Conservation (phyloP, 1,140 invertebrate species). For the Cataglyphis hispanica region DNA sequence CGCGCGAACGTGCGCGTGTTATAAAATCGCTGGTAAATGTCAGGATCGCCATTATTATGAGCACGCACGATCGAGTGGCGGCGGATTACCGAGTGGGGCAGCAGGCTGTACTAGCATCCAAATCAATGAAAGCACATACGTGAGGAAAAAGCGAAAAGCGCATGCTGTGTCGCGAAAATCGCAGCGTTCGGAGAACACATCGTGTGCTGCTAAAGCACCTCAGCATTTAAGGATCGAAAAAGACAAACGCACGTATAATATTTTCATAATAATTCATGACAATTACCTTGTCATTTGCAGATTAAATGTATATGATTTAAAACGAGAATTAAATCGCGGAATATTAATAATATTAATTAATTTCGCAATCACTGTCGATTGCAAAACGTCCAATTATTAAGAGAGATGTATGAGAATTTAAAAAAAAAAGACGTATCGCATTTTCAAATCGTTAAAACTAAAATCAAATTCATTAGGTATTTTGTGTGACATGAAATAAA, state of each 20-base stretch:
- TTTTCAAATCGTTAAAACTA: background rate
- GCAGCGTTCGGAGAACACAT: background rate
- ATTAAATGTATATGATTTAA: background rate
- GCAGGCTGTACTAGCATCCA: slow-evolving; percentile 11
- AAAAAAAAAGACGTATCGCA: background rate
- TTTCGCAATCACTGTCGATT: background rate
- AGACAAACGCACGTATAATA: background rate
- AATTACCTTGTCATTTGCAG: background rate
- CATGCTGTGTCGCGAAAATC: background rate
- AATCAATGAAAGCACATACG: slow-evolving; percentile 26
- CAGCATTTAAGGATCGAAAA: background rate
- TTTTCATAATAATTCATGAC: background rate
- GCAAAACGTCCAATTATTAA: background rate
- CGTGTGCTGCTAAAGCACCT: background rate
- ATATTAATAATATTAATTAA: background rate
- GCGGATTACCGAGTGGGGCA: slow-evolving; percentile 21
- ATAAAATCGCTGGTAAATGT: slow-evolving; percentile 59
- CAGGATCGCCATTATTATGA: slow-evolving; percentile 59
- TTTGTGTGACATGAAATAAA: background rate
- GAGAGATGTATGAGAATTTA: background rate
- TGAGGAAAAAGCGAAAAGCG: background rate
- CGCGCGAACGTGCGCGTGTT: slow-evolving; percentile 36
- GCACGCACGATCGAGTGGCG: slow-evolving; percentile 29
- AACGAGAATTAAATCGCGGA: background rate
- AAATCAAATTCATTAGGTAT: background rate